These are phyloP conservation scores for Eupeodes corollae DNA, from an alignment of 1,140 invertebrate species.

Conservation along the genomic window DNA sequence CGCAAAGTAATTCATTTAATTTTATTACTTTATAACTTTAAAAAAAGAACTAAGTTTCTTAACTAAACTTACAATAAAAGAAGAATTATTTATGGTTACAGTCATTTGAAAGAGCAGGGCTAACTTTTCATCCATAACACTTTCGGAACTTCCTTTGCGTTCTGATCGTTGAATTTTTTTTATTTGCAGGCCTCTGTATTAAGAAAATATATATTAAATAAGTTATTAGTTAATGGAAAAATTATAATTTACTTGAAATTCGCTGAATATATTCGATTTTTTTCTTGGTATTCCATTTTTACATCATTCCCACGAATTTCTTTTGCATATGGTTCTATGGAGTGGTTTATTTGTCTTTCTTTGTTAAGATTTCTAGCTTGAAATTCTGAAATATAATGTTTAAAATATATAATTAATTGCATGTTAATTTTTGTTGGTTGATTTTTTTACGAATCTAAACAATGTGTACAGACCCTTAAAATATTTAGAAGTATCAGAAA, in stretches of 20 bases:
- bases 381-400: conserved; percentile 14
- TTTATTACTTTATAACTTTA: not conserved
- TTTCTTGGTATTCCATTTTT: conserved; percentile 89
- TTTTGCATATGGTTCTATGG: conserved; percentile 50
- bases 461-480: too few species aligned
- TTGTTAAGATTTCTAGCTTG: conserved; percentile 27
- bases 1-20: not conserved
- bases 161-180: conserved; percentile 90
- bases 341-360: conserved; percentile 20
- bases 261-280: conserved; percentile 61
- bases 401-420: too few species aligned
- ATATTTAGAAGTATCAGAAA: too few species aligned
- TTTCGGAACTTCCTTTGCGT: conserved; percentile 79
- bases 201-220: not conserved
- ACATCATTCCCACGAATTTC: conserved; percentile 92
- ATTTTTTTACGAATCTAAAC: too few species aligned
- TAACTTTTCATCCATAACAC: conserved; percentile 97
- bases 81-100: conserved; percentile 27
- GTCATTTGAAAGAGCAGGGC: conserved; percentile 82
- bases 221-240: too few species aligned
- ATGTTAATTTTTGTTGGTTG: too few species aligned
- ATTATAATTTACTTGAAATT: conserved; percentile 54
- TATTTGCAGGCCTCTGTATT: conserved; percentile 75
- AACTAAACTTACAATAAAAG: conserved; percentile 19
- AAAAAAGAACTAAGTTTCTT: not conserved